These are phyloP conservation scores for Lepeophtheirus salmonis DNA, from an alignment of 1,140 invertebrate genomes.

Conservation along the genomic window DNA sequence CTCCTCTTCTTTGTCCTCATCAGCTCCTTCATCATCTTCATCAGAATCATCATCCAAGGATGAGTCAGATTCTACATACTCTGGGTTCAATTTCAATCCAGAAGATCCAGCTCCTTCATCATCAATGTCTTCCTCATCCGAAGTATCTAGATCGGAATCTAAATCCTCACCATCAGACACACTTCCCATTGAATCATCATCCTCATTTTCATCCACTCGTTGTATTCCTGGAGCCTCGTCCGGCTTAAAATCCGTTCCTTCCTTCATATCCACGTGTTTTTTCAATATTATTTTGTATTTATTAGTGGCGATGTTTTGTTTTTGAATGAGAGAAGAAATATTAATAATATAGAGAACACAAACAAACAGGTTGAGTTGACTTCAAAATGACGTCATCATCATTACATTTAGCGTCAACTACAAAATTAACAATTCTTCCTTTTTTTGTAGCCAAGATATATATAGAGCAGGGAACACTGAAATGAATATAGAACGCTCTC, in stretches of 20 bases:
- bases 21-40: slow-evolving; percentile 43
- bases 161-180: no score
- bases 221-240: neutral
- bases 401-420: no score
- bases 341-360: no score
- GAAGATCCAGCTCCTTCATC: slow-evolving; percentile 23
- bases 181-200: neutral
- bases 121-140: slow-evolving; percentile 18
- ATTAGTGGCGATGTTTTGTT: no score
- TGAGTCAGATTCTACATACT: slow-evolving; percentile 19
- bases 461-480: no score
- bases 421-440: no score
- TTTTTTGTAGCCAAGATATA: no score
- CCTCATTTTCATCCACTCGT: neutral
- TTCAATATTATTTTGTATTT: no score
- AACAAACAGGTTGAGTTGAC: no score
- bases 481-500: no score
- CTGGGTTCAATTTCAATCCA: slow-evolving; percentile 19
- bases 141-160: neutral
- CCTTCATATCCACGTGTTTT: neutral
- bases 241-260: neutral
- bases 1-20: slow-evolving; percentile 30
- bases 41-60: slow-evolving; percentile 24
- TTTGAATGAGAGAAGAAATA: no score
- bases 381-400: no score